These are phyloP conservation scores for Characodon lateralis DNA, from an alignment of 2,797 vertebrate genomes.

Conservation along the genomic window DNA sequence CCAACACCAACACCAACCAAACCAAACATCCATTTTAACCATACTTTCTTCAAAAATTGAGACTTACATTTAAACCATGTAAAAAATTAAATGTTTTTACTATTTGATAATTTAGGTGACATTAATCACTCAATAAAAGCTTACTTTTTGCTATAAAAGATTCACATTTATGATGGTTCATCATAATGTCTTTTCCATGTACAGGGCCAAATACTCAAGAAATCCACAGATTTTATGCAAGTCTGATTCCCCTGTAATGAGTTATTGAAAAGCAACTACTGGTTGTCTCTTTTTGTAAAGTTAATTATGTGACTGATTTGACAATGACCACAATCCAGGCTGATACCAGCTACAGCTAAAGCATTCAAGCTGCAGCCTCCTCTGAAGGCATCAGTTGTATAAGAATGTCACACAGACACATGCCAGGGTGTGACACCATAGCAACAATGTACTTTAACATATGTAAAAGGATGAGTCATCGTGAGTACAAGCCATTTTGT, in stretches of 20 bases:
- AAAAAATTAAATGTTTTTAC: not conserved
- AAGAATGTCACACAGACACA: constrained; percentile 40
- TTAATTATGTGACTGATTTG: not conserved
- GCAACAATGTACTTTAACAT: constrained; percentile 72
- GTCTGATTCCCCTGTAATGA: not conserved
- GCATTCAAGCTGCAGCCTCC: not conserved
- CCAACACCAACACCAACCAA: not conserved
- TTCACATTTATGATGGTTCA: not conserved
- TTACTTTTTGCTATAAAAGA: not conserved
- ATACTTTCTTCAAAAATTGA: not conserved
- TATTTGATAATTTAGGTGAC: not conserved
- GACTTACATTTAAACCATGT: not conserved
- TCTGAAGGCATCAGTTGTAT: constrained; percentile 23
- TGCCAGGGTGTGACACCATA: constrained; percentile 55
- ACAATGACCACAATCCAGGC: not conserved
- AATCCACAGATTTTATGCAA: not conserved
- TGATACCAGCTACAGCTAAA: not conserved
- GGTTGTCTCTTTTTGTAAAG: not conserved
- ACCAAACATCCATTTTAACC: not conserved
- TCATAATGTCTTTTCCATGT: not conserved
- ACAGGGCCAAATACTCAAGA: not conserved
- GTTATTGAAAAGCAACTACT: not conserved
- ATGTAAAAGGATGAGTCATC: constrained; percentile 72
- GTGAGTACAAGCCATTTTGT: constrained; percentile 30
- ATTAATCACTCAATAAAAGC: not conserved